Conservation (phyloP, 2,888 invertebrate genomes). For the Phalangium opilio region DNA sequence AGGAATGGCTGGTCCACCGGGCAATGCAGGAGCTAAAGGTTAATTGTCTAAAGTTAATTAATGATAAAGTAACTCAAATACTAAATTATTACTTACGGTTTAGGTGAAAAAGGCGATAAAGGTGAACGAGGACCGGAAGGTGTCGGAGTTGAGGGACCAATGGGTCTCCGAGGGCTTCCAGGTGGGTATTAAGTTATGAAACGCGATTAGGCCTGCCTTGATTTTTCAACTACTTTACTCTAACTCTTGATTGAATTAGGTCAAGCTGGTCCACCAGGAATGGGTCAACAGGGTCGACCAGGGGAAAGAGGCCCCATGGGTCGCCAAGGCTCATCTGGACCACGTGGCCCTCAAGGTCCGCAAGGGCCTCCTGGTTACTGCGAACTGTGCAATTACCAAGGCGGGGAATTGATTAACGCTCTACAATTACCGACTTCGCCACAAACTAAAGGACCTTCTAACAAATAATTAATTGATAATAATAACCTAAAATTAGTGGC, state of each 20-base stretch:
- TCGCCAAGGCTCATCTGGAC: constrained; percentile 40
- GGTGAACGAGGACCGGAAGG: constrained; percentile 43
- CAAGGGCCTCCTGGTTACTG: constrained; percentile 45
- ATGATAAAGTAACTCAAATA: not conserved
- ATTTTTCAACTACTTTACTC: not conserved
- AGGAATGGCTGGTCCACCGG: constrained; percentile 32
- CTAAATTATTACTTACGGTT: not conserved
- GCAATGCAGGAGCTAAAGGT: constrained; percentile 45
- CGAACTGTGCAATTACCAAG: constrained; percentile 44
- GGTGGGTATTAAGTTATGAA: constrained; percentile 36
- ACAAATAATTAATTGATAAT: too few relatives aligned
- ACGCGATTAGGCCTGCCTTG: too few relatives aligned
- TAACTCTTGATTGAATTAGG: constrained; percentile 37
- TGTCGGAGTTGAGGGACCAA: constrained; percentile 52
- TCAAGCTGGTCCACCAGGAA: constrained; percentile 49
- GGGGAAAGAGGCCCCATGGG: constrained; percentile 58
- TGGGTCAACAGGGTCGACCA: constrained; percentile 41
- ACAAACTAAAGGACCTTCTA: constrained; percentile 14
- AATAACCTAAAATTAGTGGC: too few relatives aligned
- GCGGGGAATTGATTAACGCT: constrained; percentile 12
- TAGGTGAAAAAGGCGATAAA: constrained; percentile 45
- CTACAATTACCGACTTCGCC: constrained; percentile 9
- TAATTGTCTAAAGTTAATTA: constrained; percentile 22
- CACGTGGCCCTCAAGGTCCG: constrained; percentile 31
- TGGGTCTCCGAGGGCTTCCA: constrained; percentile 55